Evolutionary conservation across 2,113 vertebrate genomes (phyloP).

Genomic region (Carassius auratus): DNA sequence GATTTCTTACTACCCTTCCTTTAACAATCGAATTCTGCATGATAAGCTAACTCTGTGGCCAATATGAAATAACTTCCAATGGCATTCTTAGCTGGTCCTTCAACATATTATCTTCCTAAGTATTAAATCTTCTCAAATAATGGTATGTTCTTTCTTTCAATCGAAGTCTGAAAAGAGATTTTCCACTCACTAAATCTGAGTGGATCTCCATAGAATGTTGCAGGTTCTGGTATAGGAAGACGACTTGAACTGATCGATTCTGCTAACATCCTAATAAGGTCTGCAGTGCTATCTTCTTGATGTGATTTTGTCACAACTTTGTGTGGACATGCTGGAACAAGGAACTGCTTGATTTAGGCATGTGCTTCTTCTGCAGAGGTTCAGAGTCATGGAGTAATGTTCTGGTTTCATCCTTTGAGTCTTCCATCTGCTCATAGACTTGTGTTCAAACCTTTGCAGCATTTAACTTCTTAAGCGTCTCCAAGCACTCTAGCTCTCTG

Average conservation of each 20-base stretch:
- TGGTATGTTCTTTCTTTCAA: background rate
- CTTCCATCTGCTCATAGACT: too few species aligned
- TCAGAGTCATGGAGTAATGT: background rate
- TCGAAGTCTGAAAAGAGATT: background rate
- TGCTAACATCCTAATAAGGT: background rate
- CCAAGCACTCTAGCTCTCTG: too few species aligned
- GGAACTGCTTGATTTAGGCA: background rate
- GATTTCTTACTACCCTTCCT: background rate
- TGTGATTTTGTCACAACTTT: background rate
- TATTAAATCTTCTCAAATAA: background rate
- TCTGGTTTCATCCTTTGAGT: background rate
- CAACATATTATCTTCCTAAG: background rate
- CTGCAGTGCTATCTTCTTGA: background rate
- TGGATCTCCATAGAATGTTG: background rate
- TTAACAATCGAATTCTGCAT: background rate
- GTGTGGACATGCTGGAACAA: background rate
- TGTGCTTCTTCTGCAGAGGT: background rate
- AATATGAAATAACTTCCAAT: too few species aligned
- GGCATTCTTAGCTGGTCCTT: too few species aligned
- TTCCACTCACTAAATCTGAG: background rate
- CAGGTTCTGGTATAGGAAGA: background rate
- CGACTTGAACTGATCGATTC: background rate
- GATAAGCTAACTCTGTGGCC: too few species aligned
- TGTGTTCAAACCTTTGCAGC: too few species aligned
- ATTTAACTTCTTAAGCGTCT: too few species aligned